Percentiles rank a stretch among this genome's conserved stretches.
Evolutionary conservation across 2,888 invertebrate genomes (phyloP).

Genomic region (Drosophila anomelani): DNA sequence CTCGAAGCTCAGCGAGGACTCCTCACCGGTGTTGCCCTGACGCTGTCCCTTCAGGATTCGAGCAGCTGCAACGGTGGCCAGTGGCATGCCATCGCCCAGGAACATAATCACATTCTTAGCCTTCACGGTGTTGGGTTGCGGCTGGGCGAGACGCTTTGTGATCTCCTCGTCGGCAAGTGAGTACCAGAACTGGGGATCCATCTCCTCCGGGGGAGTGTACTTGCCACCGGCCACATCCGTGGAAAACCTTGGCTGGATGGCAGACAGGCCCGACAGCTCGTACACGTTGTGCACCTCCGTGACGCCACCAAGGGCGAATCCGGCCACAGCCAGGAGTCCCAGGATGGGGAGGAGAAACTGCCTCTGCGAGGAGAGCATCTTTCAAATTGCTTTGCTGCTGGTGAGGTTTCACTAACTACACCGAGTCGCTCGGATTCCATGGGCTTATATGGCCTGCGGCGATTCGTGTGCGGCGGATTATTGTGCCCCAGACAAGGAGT

Average conservation of each 20-base stretch:
- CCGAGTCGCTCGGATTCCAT: background rate
- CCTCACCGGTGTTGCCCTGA: conserved; percentile 86
- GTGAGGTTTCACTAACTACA: conserved; percentile 26
- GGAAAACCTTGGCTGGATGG: conserved; percentile 5
- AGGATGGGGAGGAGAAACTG: conserved; percentile 19
- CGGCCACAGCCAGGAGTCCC: conserved; percentile 19
- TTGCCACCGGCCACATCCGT: conserved; percentile 44
- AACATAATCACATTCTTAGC: conserved; percentile 80
- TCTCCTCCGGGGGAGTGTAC: conserved; percentile 65
- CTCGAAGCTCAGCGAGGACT: conserved; percentile 87
- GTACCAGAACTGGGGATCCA: conserved; percentile 64
- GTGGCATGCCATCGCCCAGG: conserved; percentile 88
- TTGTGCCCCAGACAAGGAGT: conserved; percentile 8
- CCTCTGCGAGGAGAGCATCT: conserved; percentile 18
- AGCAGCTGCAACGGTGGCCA: conserved; percentile 88
- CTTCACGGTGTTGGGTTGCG: conserved; percentile 35
- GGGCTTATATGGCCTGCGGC: conserved; percentile 23
- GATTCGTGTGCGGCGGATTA: conserved; percentile 26
- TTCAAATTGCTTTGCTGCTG: conserved; percentile 19
- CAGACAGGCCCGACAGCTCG: conserved; percentile 14
- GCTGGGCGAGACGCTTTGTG: conserved; percentile 44
- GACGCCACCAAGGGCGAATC: conserved; percentile 11
- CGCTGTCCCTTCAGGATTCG: conserved; percentile 88
- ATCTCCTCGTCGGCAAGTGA: conserved; percentile 59
- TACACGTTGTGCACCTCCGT: conserved; percentile 34